These are phyloP conservation scores for Magallana ariakensis DNA, from an alignment of 1,140 invertebrate species.

Conservation along the genomic window DNA sequence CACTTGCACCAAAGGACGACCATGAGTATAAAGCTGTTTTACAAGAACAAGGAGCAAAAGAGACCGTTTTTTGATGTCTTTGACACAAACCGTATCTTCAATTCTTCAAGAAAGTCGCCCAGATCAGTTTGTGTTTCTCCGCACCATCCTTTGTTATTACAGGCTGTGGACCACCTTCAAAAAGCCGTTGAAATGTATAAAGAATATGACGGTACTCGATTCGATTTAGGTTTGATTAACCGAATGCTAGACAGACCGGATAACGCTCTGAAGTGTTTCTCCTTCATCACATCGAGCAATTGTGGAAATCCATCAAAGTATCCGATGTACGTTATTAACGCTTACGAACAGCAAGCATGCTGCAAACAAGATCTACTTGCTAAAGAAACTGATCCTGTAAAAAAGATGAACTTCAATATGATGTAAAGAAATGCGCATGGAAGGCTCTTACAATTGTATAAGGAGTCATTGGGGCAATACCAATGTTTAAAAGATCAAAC, in stretches of 20 bases:
- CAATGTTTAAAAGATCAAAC: neutral
- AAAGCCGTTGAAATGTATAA: neutral
- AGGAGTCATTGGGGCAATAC: conserved; percentile 1
- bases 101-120: neutral
- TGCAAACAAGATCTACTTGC: neutral
- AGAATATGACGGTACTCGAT: neutral
- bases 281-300: too few relatives aligned
- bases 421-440: neutral
- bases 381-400: neutral
- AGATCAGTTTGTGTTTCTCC: neutral
- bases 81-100: neutral
- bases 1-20: too few relatives aligned
- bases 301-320: too few relatives aligned
- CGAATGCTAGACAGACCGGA: too few relatives aligned
- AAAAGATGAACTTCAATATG: neutral
- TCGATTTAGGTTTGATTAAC: neutral
- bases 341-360: too few relatives aligned
- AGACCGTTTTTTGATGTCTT: too few relatives aligned
- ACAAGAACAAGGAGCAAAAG: too few relatives aligned
- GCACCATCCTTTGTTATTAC: neutral
- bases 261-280: too few relatives aligned
- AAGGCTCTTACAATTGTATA: neutral
- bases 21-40: too few relatives aligned
- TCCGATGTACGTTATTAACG: too few relatives aligned
- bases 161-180: neutral